Base-by-base conservation (phyloP, 2,888 invertebrate species). In the Caenorhabditis japonica region DNA sequence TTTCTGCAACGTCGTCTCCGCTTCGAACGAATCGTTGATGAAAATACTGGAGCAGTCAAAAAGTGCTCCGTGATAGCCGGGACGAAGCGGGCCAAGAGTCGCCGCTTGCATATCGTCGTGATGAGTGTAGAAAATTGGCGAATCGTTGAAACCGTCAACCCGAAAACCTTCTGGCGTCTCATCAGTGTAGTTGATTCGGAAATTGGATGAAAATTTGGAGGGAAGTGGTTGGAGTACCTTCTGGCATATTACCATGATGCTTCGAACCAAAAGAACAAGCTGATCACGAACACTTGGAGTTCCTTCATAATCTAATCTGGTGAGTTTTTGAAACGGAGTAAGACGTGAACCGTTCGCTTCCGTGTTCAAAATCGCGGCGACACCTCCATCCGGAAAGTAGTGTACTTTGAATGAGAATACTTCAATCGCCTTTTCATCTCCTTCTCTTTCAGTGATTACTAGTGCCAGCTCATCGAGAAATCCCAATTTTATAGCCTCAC, bases 321-420 rank as follows among this genome's bases (percentile, higher is more conserved):
- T 34, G 5, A 66, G 38, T 23, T 53, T 44, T 5, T 33, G 3
- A 13, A 52, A 3, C 30, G 55, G 41, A 3, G 55, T 43, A 1
- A 43, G 13, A 1, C 5, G 7, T 0, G 19, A 17, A 1, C 30
- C 43, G 5, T 44, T 21, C 7, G 33, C 21, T 2, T 38, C 30
- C 1, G 23, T 7, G 4, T 1, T 55, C n/a, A 55, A 33, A 10
- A 43, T 30, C 7, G 43, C 55, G 13, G 30, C 21, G 5, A 55
- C 55, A 13, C 33, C 33, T 30, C 56, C 46, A 15, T 64, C 39
- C 1, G 17, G 23, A 25, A 51, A 58, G 27, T 66, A 66, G 15
- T 36, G 43, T 19, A 66, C 25, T 23, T 66, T 66, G 51, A 53
- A 52, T 3, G 58, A 41, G 23, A 58, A 66, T 13, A 66, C 66